Evolutionary conservation across 1,140 invertebrate species (phyloP).

Genomic region (Nymphalis io): DNA sequence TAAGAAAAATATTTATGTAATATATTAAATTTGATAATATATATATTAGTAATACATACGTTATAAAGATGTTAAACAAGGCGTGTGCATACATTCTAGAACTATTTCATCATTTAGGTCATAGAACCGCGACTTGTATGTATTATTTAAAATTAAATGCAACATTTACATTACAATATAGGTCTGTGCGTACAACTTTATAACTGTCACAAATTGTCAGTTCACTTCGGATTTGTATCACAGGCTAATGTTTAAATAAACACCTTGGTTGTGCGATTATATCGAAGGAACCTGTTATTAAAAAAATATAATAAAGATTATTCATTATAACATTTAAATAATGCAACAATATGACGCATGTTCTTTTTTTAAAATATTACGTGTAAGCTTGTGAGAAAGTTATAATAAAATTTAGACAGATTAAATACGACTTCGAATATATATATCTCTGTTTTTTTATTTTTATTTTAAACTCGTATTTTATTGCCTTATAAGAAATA

Average conservation of each 20-base stretch:
- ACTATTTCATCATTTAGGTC: conserved; percentile 10
- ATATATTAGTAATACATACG: no score
- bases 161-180: conserved; percentile 13
- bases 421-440: no score
- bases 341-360: no score
- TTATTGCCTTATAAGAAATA: no score
- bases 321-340: no score
- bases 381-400: no score
- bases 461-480: no score
- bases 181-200: neutral
- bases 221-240: neutral
- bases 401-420: no score
- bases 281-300: neutral
- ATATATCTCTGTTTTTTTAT: no score
- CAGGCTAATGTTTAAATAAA: neutral
- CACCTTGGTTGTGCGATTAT: neutral
- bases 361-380: no score
- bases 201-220: conserved; percentile 8
- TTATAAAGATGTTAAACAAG: neutral
- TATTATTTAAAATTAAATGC: conserved; percentile 15
- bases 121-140: conserved; percentile 6
- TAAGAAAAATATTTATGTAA: neutral
- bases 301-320: neutral
- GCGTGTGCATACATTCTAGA: conserved; percentile 7
- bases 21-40: no score